Conservation (phyloP, 2,113 vertebrate genomes). For the Arenaria interpres region DNA sequence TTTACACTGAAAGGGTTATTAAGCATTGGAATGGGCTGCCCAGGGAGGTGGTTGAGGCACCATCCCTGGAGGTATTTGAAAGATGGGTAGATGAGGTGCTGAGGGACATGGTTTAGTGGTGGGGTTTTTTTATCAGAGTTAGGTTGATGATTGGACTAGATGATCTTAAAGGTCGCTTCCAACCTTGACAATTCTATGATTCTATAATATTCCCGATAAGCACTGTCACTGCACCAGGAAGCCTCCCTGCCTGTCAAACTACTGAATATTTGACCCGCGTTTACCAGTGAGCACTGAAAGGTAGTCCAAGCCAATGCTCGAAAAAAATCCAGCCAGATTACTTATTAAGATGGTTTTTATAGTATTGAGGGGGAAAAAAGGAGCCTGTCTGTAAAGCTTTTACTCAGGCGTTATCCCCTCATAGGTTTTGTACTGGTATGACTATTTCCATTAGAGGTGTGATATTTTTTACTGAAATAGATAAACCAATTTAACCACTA, state of each 20-base stretch:
- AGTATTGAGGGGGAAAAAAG: fast-evolving
- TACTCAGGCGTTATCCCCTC: not conserved
- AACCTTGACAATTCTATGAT: too few species aligned
- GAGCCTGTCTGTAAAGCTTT: not conserved
- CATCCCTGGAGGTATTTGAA: too few species aligned
- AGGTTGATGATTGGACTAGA: too few species aligned
- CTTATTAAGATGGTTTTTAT: not conserved
- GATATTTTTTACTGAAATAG: constrained; percentile 7
- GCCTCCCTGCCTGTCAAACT: not conserved
- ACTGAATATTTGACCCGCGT: not conserved
- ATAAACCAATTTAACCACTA: not conserved
- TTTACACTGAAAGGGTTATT: too few species aligned
- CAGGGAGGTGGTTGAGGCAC: too few species aligned
- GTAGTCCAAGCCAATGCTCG: not conserved
- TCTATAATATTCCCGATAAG: not conserved
- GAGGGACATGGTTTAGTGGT: too few species aligned
- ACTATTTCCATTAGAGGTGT: not conserved
- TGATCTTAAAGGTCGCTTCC: too few species aligned
- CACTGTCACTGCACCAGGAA: not conserved
- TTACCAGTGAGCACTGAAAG: not conserved
- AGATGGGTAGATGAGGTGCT: too few species aligned
- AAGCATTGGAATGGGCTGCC: too few species aligned
- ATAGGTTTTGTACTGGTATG: not conserved
- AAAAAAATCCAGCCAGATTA: not conserved
- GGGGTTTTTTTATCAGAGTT: too few species aligned